Percentiles rank a stretch among this genome's conserved stretches.
Conservation (phyloP, 2,888 invertebrate species). For the Pyrrhia umbra region DNA sequence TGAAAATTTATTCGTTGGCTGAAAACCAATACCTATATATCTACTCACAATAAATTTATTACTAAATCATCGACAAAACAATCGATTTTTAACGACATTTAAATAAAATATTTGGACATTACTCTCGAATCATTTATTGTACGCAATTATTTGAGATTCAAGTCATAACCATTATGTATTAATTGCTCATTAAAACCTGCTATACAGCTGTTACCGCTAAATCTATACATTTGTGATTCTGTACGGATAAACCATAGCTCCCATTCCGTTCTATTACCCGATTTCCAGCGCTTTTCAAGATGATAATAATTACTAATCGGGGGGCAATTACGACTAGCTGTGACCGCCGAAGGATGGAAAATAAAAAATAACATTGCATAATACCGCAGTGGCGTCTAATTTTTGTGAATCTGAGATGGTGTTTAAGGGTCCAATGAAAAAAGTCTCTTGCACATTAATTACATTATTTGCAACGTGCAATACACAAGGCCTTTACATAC, state of each 20-base stretch:
- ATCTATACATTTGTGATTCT: neutral
- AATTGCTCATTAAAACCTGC: constrained; percentile 31
- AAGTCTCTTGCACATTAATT: neutral
- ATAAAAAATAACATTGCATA: neutral
- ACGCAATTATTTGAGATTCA: constrained; percentile 49
- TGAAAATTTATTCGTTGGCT: no score
- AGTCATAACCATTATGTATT: constrained; percentile 23
- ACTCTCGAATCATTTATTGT: constrained; percentile 39
- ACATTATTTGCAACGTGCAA: constrained; percentile 8
- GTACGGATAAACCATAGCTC: neutral
- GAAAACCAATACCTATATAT: neutral
- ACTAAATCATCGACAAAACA: constrained; percentile 17
- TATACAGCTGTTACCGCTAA: constrained; percentile 31
- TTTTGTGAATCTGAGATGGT: no score
- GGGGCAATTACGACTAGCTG: neutral
- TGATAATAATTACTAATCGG: neutral
- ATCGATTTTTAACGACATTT: constrained; percentile 38
- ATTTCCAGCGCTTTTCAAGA: neutral
- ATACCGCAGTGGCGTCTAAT: neutral
- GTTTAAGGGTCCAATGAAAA: neutral
- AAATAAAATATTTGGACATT: constrained; percentile 17
- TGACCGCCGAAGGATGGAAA: neutral
- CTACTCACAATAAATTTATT: neutral
- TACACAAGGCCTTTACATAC: neutral
- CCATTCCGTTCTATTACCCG: neutral